phyloP scores from a whole-genome alignment of 2,113 vertebrate species.

The Raphicerus campestris region DNA sequence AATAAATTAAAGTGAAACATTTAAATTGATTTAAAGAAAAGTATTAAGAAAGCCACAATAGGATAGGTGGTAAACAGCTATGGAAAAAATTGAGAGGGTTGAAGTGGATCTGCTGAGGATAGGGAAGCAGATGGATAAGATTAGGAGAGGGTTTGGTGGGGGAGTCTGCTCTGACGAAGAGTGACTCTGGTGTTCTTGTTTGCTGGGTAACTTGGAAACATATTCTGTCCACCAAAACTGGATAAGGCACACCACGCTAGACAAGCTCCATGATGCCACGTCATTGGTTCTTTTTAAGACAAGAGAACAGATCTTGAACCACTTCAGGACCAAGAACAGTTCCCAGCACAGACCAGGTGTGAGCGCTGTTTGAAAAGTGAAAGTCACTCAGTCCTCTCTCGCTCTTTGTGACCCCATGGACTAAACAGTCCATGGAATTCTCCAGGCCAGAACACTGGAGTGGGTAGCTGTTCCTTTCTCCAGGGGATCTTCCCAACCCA shows the following conservation, averaged over 20 bases:
- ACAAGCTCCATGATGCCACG: neutral
- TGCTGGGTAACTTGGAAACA: neutral
- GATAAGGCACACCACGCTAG: neutral
- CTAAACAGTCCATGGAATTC: neutral
- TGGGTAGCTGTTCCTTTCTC: neutral
- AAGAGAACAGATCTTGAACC: fast-evolving
- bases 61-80: neutral
- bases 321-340: neutral
- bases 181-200: neutral
- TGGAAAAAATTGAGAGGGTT: neutral
- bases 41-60: neutral
- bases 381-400: neutral
- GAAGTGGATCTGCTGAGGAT: neutral
- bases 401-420: neutral
- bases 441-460: neutral
- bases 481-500: neutral
- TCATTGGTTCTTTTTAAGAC: neutral
- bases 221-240: neutral
- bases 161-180: neutral
- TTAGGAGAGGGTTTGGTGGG: neutral
- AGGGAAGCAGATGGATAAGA: neutral
- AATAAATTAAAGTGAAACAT: neutral
- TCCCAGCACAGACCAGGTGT: neutral
- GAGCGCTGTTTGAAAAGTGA: neutral
- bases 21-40: neutral